phyloP scores from a whole-genome alignment of 2,888 invertebrate species.

The Pyrgus malvae region DNA sequence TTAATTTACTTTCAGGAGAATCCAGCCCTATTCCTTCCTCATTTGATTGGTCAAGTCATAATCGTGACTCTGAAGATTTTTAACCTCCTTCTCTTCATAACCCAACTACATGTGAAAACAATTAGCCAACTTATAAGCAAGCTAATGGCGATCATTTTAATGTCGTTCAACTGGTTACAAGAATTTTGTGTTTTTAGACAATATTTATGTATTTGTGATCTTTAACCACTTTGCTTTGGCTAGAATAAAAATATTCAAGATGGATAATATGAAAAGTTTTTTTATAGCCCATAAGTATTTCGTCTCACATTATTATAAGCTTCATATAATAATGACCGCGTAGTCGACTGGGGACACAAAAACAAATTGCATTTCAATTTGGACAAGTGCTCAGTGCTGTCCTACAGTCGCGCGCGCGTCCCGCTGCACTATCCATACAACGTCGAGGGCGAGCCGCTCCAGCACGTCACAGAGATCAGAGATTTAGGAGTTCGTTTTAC shows the following conservation, averaged over 20 bases:
- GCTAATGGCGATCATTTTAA: constrained; percentile 47
- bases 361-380: no score
- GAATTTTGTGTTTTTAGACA: constrained; percentile 67
- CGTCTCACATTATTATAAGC: no score
- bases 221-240: constrained; percentile 43
- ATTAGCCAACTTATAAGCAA: constrained; percentile 44
- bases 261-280: background rate
- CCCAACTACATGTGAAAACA: constrained; percentile 44
- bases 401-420: no score
- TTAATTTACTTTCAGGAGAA: constrained; percentile 49
- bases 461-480: no score
- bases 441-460: no score
- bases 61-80: constrained; percentile 48
- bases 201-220: constrained; percentile 61
- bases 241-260: background rate
- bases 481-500: no score
- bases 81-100: constrained; percentile 44
- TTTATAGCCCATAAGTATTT: no score
- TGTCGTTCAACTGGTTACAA: constrained; percentile 65
- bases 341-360: no score
- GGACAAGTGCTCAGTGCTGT: no score
- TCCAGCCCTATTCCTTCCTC: constrained; percentile 62
- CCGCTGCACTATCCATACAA: no score
- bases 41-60: constrained; percentile 53
- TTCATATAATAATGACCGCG: no score